phyloP scores from a whole-genome alignment of 2,113 vertebrate species.

The Sakesphorus luctuosus region DNA sequence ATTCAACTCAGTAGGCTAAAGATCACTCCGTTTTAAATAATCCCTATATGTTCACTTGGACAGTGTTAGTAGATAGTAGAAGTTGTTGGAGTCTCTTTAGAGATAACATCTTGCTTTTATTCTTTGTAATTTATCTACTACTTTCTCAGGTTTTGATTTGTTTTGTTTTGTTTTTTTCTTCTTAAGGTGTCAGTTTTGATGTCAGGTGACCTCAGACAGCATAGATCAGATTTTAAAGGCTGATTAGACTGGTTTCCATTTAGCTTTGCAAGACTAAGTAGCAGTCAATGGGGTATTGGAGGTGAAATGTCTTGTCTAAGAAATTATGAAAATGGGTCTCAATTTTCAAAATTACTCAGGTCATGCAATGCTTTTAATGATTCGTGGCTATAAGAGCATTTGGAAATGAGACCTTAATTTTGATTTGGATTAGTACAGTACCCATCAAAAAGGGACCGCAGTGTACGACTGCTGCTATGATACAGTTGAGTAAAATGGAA shows the following conservation, averaged over 20 bases:
- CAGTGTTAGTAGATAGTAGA: not conserved
- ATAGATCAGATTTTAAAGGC: not conserved
- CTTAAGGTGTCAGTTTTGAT: not conserved
- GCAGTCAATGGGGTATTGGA: not conserved
- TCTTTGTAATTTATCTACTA: not conserved
- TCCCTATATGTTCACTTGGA: not conserved
- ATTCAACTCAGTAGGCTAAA: not conserved
- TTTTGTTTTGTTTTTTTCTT: not conserved
- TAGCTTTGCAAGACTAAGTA: not conserved
- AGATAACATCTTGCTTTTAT: not conserved
- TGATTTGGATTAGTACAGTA: not conserved
- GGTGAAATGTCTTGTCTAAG: not conserved
- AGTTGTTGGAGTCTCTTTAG: not conserved
- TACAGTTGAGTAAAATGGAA: not conserved
- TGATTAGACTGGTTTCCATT: not conserved
- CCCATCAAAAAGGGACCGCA: not conserved
- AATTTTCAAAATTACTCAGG: not conserved
- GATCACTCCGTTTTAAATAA: not conserved
- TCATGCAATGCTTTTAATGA: not conserved
- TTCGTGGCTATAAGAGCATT: not conserved
- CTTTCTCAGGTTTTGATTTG: fast-evolving
- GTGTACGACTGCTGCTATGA: not conserved
- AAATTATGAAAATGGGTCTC: not conserved
- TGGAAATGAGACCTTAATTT: not conserved
- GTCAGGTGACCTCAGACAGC: not conserved